Conservation (phyloP, 1,140 invertebrate genomes). For the Triops longicaudatus region DNA sequence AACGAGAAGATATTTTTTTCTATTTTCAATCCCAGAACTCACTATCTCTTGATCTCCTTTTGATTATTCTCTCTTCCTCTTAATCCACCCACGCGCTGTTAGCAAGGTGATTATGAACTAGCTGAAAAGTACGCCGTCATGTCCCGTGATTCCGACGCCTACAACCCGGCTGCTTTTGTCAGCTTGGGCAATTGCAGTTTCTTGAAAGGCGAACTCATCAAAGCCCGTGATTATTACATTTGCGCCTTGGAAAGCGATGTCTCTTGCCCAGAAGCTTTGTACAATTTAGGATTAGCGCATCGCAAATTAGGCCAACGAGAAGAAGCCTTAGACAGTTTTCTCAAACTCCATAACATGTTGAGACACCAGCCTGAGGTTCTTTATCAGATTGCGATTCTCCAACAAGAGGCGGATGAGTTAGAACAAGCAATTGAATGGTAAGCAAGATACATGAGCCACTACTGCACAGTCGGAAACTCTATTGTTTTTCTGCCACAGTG, state of each 20-base stretch:
- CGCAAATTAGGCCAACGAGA: constrained; percentile 61
- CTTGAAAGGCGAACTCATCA: constrained; percentile 59
- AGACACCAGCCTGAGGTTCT: constrained; percentile 71
- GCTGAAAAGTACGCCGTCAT: constrained; percentile 71
- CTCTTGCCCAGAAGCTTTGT: constrained; percentile 81
- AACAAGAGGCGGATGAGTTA: constrained; percentile 62
- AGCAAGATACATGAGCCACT: constrained; percentile 15
- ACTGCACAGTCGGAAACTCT: too few relatives aligned
- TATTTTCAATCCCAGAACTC: not conserved
- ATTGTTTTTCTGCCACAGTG: not conserved
- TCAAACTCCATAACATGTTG: constrained; percentile 70
- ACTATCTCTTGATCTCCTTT: not conserved
- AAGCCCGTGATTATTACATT: constrained; percentile 64
- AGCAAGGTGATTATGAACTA: constrained; percentile 76
- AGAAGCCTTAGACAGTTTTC: constrained; percentile 69
- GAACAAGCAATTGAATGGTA: constrained; percentile 69
- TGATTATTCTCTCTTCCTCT: constrained; percentile 29
- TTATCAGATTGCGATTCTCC: constrained; percentile 74
- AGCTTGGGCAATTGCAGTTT: constrained; percentile 81
- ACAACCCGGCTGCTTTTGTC: constrained; percentile 73
- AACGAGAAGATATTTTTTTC: not conserved
- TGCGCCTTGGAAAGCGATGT: constrained; percentile 73
- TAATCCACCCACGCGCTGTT: constrained; percentile 29
- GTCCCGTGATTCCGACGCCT: constrained; percentile 64
- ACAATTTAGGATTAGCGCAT: constrained; percentile 71